Evolutionary conservation across 2,888 invertebrate genomes (phyloP).

Genomic region (Salpingus planirostris): DNA sequence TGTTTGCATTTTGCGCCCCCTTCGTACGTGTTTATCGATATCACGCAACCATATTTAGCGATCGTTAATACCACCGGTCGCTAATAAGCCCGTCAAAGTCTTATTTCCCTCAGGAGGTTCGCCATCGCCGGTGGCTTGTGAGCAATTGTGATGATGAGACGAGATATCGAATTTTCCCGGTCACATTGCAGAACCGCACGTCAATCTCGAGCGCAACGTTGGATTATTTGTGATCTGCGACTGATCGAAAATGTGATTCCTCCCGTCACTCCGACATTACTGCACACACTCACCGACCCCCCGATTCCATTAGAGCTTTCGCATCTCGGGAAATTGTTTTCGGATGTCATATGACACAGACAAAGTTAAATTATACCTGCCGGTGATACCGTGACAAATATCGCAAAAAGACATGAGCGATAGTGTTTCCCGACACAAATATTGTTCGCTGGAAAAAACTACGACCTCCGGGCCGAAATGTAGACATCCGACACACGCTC

Average conservation of each 20-base stretch:
- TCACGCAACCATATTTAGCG: too few species aligned
- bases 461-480: too few species aligned
- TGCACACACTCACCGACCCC: too few species aligned
- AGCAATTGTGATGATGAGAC: too few species aligned
- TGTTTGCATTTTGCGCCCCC: too few species aligned
- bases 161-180: neutral
- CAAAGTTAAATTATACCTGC: constrained; percentile 21
- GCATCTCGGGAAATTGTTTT: constrained; percentile 20
- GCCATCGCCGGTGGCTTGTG: too few species aligned
- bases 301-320: constrained; percentile 19
- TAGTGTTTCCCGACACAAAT: constrained; percentile 6
- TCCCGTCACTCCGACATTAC: constrained; percentile 16
- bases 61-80: too few species aligned
- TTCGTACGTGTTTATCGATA: too few species aligned
- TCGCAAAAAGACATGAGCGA: constrained; percentile 13
- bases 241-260: constrained; percentile 19
- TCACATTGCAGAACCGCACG: constrained; percentile 7
- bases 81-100: too few species aligned
- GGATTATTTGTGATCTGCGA: constrained; percentile 18
- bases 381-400: constrained; percentile 21
- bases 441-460: too few species aligned
- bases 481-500: too few species aligned
- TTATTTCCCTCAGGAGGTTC: too few species aligned
- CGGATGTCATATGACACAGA: constrained; percentile 19
- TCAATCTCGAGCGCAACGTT: constrained; percentile 17